phyloP scores from a whole-genome alignment of 2,797 vertebrate species.

The Manis javanica region DNA sequence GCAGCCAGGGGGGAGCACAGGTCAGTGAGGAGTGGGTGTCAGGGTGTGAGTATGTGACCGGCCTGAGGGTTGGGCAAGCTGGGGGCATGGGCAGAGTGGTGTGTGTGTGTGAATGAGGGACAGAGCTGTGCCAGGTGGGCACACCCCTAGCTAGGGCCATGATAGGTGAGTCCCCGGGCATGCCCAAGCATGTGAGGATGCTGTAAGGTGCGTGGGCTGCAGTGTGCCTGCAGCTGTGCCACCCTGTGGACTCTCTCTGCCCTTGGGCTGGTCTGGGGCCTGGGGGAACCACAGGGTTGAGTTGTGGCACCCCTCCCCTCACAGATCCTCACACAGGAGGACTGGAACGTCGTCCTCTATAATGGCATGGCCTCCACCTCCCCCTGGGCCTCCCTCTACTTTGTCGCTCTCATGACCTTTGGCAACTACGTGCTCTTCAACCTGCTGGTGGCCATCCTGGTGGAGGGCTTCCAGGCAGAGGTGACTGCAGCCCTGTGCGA shows the following conservation, averaged over 20 bases:
- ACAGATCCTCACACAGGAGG: constrained; percentile 98
- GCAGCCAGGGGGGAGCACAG: background rate
- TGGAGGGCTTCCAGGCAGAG: constrained; percentile 99
- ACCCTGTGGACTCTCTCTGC: background rate
- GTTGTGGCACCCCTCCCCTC: background rate
- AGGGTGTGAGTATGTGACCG: background rate
- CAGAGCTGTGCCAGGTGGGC: background rate
- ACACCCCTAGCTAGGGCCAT: background rate
- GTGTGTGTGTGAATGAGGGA: background rate
- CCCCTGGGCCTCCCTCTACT: constrained; percentile 97
- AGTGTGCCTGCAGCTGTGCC: rapidly evolving
- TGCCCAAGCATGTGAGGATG: background rate
- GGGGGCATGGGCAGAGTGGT: background rate
- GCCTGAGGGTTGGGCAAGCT: background rate
- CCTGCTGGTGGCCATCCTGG: constrained; percentile 97
- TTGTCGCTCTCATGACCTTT: constrained; percentile 98
- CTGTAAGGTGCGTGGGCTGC: background rate
- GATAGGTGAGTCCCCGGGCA: rapidly evolving
- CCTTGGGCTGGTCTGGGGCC: background rate
- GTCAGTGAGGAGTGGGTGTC: background rate
- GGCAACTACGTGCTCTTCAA: constrained; percentile 99
- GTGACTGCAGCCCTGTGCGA: constrained; percentile 83
- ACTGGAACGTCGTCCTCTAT: constrained; percentile 99
- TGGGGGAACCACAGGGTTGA: background rate
- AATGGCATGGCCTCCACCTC: constrained; percentile 99